Evolutionary conservation across 1,140 invertebrate species (phyloP).

Genomic region (Macrostomum lignano): DNA sequence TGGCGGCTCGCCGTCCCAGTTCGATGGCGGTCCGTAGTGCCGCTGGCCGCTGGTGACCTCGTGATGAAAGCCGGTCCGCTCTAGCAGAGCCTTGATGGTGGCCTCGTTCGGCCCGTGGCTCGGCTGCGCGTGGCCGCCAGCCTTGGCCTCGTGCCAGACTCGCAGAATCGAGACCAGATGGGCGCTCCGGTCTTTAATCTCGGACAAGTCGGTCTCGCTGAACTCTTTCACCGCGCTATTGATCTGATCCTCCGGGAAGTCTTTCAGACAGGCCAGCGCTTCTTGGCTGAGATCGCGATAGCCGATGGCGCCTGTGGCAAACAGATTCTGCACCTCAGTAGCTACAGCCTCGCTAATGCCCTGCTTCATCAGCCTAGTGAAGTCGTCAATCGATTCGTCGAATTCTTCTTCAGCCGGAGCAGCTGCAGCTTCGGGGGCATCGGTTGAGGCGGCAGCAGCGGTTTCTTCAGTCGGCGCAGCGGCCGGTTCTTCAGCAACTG

Average conservation of each 20-base stretch:
- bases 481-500: no score
- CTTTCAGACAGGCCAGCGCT: neutral
- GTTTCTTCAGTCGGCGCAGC: no score
- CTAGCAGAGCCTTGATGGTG: neutral
- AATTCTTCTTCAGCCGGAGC: no score
- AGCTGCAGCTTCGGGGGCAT: no score
- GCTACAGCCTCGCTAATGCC: neutral
- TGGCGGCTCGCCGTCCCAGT: neutral
- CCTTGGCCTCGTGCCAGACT: neutral
- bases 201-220: neutral
- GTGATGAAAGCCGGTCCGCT: neutral
- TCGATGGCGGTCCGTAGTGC: neutral
- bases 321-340: neutral
- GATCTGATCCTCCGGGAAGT: neutral
- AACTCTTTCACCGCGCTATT: neutral
- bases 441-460: no score
- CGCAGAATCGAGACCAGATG: neutral
- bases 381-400: no score
- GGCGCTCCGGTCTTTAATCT: neutral
- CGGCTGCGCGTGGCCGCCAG: neutral
- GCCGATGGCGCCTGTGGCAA: neutral
- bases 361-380: neutral
- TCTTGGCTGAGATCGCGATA: neutral
- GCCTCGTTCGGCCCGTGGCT: neutral
- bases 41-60: neutral